Base-by-base conservation (phyloP, 2,797 vertebrate genomes). In the Erethizon dorsatum region DNA sequence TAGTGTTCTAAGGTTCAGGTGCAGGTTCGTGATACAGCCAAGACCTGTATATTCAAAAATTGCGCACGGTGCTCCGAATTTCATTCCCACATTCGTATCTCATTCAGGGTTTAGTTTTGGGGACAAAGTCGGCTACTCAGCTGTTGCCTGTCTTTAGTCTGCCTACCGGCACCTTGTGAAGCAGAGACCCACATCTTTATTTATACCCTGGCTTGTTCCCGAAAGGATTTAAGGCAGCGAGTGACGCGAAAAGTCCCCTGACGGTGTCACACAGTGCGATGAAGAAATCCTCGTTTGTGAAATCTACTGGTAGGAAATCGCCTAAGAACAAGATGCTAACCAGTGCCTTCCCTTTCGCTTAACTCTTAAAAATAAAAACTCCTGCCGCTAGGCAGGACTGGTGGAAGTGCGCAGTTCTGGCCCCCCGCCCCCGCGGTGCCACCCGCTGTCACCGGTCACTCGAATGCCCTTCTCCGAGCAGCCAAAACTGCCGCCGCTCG, bases 121-220 rank as follows among this genome's bases (percentile, higher is more conserved):
- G 75, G 47, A 56, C 63, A 80, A 87, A 31, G 61, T 91, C 88
- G 86, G 89, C 84, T 63, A 88, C 67, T 90, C 94, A 86, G 89
- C 84, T 73, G 90, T 93, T 93, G 97, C 93, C 87, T n/a, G 54
- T 79, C 91, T 97, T 78, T 57, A 33, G 24, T 82, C 73, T 75
- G 78, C 75, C 61, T 78, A 47, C 31, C 67, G 24, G 89, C 82
- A 80, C 85, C 67, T 54, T 20, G 54, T 54, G 80, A 82, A 92
- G 54, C 33, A 50, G 50, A 94, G 88, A 92, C 54, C 67, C 96
- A 54, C 50, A 92, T 82, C 71, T 75, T 89, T 93, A 97, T 96
- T 96, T 93, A 95, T 73, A 91, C 31, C 80, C 78, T 26, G 57
- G 79, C 63, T 95, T 26, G 90, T 31, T 84, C 83, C 78, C 59